Base-by-base conservation (phyloP, 1,140 invertebrate species). In the Drosophila sucinea region DNA sequence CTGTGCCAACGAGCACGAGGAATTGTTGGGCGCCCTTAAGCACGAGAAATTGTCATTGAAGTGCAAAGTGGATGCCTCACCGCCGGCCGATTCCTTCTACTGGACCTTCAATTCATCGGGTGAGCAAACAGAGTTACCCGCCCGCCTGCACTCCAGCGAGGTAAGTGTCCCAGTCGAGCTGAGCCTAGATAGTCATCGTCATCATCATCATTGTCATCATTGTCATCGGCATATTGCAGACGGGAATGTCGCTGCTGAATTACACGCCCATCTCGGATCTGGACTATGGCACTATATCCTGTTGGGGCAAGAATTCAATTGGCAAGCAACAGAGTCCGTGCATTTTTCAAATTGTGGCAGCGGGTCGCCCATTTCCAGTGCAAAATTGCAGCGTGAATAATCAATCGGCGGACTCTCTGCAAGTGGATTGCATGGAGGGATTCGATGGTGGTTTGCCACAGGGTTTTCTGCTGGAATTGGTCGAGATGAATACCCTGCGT, bases 91-190 rank as follows among this genome's bases (percentile, higher is more conserved):
- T 77, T 95, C 95, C 90, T 97, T 97, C 91, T 96, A 96, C 72
- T 97, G 97, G 97, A 97, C 96, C 47, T 97, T 97, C 93, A 97
- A 97, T 93, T 97, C 96, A 90, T 96, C 96, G 47, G 96, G 96
- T 6, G 96, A 97, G 86, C 94, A 96, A 84, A 95, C 95, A 0
- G 96, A 97, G 86, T 93, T 97, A 51, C 94, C 96, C 6, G 93
- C 95, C 27, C 93, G 94, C 35, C 93, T 94, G 67, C 95, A 94
- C 89, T 94, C 94, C 65, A 94, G 93, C 79, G 93, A 94, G 85
- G 93, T 93, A 38, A 81, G 78, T 51, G 23, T 27, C 3, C 38
- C 57, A 63, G 29, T 4, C 30, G 4, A 17, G 51, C 3, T 41
- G 4, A 41, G 11, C 40, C 44, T 51, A 51, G 23, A 27, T 23